Conservation (phyloP, 2,113 vertebrate genomes). For the Theristicus caerulescens region DNA sequence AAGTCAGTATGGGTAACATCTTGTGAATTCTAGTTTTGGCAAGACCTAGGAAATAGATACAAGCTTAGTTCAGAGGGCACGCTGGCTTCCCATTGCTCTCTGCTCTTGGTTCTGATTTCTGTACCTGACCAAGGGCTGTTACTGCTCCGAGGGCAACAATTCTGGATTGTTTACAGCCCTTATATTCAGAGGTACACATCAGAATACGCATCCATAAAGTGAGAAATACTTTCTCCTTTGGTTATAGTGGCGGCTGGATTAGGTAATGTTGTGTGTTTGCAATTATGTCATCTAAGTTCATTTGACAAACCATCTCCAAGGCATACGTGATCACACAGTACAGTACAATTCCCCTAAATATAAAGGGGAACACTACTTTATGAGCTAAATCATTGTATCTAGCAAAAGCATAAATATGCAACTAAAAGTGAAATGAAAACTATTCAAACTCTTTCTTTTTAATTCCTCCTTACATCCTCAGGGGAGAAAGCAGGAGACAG, state of each 20-base stretch:
- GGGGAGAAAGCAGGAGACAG: background rate
- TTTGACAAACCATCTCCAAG: background rate
- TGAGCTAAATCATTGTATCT: background rate
- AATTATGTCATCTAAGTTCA: background rate
- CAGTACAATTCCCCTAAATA: background rate
- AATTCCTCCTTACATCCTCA: background rate
- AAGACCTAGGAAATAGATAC: background rate
- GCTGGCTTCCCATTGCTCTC: background rate
- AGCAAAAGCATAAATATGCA: background rate
- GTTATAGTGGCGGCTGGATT: background rate
- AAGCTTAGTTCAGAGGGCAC: background rate
- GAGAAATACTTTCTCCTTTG: background rate
- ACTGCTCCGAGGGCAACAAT: background rate
- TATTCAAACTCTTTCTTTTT: background rate
- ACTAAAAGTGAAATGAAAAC: background rate
- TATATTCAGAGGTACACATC: background rate
- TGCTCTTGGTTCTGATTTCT: background rate
- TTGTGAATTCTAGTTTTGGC: background rate
- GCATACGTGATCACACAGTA: background rate
- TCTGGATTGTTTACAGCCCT: background rate
- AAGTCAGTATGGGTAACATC: background rate
- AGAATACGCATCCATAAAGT: rapidly evolving
- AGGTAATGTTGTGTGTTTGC: background rate
- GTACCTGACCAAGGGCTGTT: background rate
- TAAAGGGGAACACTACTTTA: background rate